phyloP scores from a whole-genome alignment of 2,888 invertebrate species.

The Pseudococcus jackbeardsleyi region DNA sequence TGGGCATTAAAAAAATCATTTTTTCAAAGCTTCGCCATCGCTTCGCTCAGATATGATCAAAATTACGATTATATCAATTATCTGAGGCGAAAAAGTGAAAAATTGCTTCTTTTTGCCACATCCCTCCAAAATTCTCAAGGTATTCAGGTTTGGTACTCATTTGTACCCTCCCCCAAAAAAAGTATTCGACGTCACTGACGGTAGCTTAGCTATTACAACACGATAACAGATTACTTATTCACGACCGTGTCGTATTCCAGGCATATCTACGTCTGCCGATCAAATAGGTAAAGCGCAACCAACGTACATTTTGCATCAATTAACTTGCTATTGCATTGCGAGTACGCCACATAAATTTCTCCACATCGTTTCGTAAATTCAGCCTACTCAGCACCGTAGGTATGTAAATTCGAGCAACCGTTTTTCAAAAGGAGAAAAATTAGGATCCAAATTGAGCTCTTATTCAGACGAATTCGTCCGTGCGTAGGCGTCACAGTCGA shows the following conservation, averaged over 20 bases:
- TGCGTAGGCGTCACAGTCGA: background rate
- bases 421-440: background rate
- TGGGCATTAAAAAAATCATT: too few species aligned
- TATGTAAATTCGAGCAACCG: background rate
- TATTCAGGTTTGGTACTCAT: too few species aligned
- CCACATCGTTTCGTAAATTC: background rate
- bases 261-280: background rate
- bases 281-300: background rate
- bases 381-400: background rate
- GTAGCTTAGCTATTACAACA: too few species aligned
- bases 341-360: background rate
- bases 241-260: background rate
- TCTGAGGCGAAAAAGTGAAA: too few species aligned
- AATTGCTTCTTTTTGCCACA: too few species aligned
- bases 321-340: background rate
- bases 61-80: too few species aligned
- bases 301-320: background rate
- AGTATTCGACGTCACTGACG: too few species aligned
- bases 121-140: too few species aligned
- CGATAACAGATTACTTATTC: background rate
- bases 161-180: too few species aligned
- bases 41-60: too few species aligned
- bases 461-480: background rate
- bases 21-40: too few species aligned
- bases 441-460: constrained; percentile 10